These are phyloP conservation scores for Ectemnius lituratus DNA, from an alignment of 2,888 invertebrate species.

Conservation along the genomic window DNA sequence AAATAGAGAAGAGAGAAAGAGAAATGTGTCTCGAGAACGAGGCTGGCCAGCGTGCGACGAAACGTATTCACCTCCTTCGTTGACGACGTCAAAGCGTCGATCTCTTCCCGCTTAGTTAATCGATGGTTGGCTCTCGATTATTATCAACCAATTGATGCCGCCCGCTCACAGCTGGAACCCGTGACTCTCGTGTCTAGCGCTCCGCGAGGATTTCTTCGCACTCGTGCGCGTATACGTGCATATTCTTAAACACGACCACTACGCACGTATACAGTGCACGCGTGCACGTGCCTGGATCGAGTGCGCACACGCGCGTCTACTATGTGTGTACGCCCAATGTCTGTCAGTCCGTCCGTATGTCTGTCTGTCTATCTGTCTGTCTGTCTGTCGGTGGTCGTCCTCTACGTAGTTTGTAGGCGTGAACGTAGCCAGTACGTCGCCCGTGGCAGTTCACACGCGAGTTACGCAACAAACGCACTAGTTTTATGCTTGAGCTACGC, in stretches of 20 bases:
- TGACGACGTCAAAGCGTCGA: too few species aligned
- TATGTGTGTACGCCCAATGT: neutral
- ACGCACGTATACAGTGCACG: constrained; percentile 19
- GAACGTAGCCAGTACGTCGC: constrained; percentile 56
- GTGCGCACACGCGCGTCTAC: constrained; percentile 3
- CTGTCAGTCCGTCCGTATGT: neutral
- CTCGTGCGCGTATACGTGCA: constrained; percentile 16
- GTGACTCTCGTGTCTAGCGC: constrained; percentile 44
- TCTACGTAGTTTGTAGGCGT: constrained; percentile 48
- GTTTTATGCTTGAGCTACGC: constrained; percentile 59
- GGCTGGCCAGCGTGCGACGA: constrained; percentile 26
- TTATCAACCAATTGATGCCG: constrained; percentile 39
- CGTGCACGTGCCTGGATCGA: constrained; percentile 7
- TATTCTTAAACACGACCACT: constrained; percentile 21
- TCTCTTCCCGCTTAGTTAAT: too few species aligned
- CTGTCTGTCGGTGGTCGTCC: neutral
- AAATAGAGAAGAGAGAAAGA: neutral
- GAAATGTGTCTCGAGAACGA: neutral
- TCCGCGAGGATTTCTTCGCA: constrained; percentile 22
- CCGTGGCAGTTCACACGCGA: constrained; percentile 53
- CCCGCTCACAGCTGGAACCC: constrained; percentile 34
- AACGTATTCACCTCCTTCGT: neutral
- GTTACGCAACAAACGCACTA: constrained; percentile 43
- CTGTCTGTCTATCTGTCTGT: constrained; percentile 12
- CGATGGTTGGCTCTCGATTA: too few species aligned